Percentiles rank a stretch among this genome's conserved stretches.
phyloP scores from a whole-genome alignment of 2,888 invertebrate genomes.

The Melinaea marsaeus region DNA sequence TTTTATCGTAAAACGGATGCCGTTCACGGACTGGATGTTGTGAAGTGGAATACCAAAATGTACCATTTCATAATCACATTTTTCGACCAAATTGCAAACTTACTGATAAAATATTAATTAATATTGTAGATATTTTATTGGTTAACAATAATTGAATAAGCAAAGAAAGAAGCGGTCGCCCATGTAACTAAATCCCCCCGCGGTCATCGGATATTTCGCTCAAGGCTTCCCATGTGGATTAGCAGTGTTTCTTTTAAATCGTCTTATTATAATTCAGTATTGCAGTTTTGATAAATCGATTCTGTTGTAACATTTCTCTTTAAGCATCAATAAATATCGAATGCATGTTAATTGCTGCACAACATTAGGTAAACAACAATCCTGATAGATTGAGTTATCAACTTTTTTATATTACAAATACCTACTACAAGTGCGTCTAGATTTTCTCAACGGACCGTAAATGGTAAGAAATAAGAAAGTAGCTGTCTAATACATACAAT shows the following conservation, averaged over 20 bases:
- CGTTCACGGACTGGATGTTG: no score
- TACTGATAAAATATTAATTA: neutral
- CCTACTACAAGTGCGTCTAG: slow-evolving; percentile 59
- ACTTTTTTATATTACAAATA: slow-evolving; percentile 49
- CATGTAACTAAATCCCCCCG: slow-evolving; percentile 59
- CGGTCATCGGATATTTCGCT: slow-evolving; percentile 54
- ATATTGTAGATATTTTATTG: slow-evolving; percentile 7
- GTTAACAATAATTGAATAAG: slow-evolving; percentile 26
- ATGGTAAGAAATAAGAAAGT: slow-evolving; percentile 76
- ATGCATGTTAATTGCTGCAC: neutral
- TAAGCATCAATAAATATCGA: neutral
- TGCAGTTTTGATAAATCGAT: slow-evolving; percentile 33
- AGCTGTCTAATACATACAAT: slow-evolving; percentile 75
- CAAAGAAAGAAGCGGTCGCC: slow-evolving; percentile 55
- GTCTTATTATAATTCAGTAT: slow-evolving; percentile 42
- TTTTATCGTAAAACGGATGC: no score
- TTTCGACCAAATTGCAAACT: neutral
- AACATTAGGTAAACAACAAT: no score
- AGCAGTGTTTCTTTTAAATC: slow-evolving; percentile 58
- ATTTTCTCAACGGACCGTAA: slow-evolving; percentile 72
- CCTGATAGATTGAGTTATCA: neutral
- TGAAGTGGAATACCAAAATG: no score
- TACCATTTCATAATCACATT: no score
- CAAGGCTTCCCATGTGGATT: slow-evolving; percentile 73
- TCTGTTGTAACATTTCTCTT: slow-evolving; percentile 14